These are phyloP conservation scores for Zygothrica quintamaculata DNA, from an alignment of 2,888 invertebrate genomes.

Conservation along the genomic window DNA sequence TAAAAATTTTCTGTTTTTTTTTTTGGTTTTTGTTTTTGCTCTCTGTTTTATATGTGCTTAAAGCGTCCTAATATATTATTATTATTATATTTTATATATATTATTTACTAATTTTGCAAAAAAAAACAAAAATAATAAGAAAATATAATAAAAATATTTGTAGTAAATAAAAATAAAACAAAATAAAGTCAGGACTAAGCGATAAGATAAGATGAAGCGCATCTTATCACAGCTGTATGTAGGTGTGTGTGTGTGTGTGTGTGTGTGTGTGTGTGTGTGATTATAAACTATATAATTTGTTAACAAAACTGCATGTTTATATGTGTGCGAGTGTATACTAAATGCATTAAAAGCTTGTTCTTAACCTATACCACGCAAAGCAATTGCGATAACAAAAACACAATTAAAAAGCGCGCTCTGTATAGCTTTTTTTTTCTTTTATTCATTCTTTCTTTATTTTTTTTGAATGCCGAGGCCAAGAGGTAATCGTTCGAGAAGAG, in stretches of 20 bases:
- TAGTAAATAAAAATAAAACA: no score
- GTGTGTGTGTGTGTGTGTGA: constrained; percentile 1
- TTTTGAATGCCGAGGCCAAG: constrained; percentile 70
- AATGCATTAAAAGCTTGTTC: constrained; percentile 50
- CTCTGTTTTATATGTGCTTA: constrained; percentile 13
- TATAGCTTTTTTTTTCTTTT: constrained; percentile 28
- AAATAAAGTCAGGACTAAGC: not conserved
- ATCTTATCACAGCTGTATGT: constrained; percentile 57
- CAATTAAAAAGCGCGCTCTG: constrained; percentile 58
- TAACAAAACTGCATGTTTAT: constrained; percentile 12
- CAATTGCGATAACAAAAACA: constrained; percentile 56
- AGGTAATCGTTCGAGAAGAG: constrained; percentile 62
- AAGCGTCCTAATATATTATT: constrained; percentile 65
- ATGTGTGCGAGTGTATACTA: not conserved
- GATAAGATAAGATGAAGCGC: constrained; percentile 62
- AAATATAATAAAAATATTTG: not conserved
- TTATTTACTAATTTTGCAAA: constrained; percentile 52
- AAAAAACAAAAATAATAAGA: constrained; percentile 21
- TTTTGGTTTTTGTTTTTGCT: not conserved
- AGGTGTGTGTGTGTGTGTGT: constrained; percentile 4
- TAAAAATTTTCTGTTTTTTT: no score
- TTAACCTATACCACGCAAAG: constrained; percentile 68
- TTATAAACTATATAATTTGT: constrained; percentile 12
- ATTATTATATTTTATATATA: constrained; percentile 21
- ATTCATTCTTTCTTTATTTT: no score